Base-by-base conservation (phyloP, 2,113 vertebrate species). In the Apaloderma vittatum region DNA sequence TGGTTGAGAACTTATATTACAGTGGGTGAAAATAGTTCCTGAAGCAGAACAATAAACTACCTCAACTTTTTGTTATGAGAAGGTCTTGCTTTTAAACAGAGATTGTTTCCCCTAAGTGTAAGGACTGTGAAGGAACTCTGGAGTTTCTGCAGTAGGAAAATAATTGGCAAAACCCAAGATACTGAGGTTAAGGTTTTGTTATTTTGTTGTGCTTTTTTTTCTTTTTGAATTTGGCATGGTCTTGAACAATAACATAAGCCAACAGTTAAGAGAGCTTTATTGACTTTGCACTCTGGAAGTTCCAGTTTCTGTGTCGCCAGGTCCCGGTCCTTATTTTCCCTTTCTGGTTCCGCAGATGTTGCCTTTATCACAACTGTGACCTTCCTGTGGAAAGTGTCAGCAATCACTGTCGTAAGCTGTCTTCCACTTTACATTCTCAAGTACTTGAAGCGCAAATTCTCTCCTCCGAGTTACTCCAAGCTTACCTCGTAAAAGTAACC, bases 391-490 rank as follows among this genome's bases (percentile, higher is more conserved):
- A 99, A 99, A 98, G 99, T 99, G 97, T 99, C 98, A 7, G 98
- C 98, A 70, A 99, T 99, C 98, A 99, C 99, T 18, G 95, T 99
- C 94, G 98, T 99, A 97, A 99, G 99, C 99, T 99, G 99, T 98
- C 99, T 99, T 97, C 99, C 99, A n/a, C 99, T 99, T 92, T 99
- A 99, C 98, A 98, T 99, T 85, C 98, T 99, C 97, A 99, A 99
- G 97, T 99, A 99, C 98, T 98, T 99, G 98, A 99, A 99, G 97
- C 98, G 99, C 88, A 99, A 99, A 97, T 99, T 99, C 87, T 99
- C 99, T 9, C 99, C 99, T 1, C 99, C 99, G 8, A 99, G 99
- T 98, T 99, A 99, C 98, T 99, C 99, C 98, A 99, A 99, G 95
- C 99, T 99, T 87, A 99, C 99, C 92, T 99, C 99, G 16, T 99